phyloP scores from a whole-genome alignment of 2,797 vertebrate genomes.

The Manis pentadactyla region DNA sequence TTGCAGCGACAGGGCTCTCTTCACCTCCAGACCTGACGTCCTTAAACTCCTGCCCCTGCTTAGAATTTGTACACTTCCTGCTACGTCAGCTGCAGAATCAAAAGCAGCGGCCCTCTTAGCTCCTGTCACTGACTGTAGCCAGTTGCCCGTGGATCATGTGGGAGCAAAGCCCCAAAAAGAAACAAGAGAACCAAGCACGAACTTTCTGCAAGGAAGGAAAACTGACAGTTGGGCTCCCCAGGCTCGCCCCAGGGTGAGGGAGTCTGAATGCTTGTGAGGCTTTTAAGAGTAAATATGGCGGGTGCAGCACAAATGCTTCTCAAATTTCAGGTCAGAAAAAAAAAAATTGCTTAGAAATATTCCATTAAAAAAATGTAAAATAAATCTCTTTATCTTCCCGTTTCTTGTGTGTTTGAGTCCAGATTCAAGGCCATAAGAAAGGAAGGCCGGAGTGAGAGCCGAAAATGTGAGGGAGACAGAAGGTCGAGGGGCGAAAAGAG shows the following conservation, averaged over 20 bases:
- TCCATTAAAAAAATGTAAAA: neutral
- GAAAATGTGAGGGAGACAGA: neutral
- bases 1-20: fast-evolving
- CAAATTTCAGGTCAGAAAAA: slow-evolving; percentile 69
- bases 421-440: neutral
- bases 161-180: neutral
- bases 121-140: fast-evolving
- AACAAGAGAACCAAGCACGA: neutral
- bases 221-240: neutral
- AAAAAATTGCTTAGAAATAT: neutral
- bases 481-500: neutral
- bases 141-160: fast-evolving
- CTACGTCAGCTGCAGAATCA: fast-evolving
- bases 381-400: neutral
- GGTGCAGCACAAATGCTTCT: slow-evolving; percentile 31
- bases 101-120: neutral
- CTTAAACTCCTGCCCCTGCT: neutral
- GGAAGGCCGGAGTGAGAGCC: too few relatives aligned
- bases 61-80: neutral
- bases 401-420: neutral
- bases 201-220: neutral
- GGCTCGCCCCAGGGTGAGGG: neutral
- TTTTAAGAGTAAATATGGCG: slow-evolving; percentile 42
- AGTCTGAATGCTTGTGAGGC: neutral
- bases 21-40: neutral